Evolutionary conservation across 2,888 invertebrate genomes (phyloP), one percentile per base, ranked within the genome.

Genomic region (Apamea crenata): DNA sequence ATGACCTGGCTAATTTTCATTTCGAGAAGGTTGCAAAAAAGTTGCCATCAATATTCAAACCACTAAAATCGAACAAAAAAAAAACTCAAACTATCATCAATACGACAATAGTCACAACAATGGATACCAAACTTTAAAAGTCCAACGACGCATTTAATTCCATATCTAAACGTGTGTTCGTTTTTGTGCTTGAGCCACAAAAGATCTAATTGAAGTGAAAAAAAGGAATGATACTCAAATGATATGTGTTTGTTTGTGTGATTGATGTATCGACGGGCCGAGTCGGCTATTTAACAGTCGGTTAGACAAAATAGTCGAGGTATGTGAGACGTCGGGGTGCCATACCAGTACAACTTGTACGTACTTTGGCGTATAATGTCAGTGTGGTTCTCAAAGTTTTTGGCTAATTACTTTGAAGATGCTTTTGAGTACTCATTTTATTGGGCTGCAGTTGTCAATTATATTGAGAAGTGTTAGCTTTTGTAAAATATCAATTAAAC

Each of bases 141-240:
- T 93, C 93, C 94, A 95, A 94, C 93, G 94, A 95, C 91, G 94
- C 95, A 93, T 94, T 95, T 94, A 96, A 96, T 96, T 96, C 94
- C 91, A 94, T 94, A 94, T 93, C 90, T 90, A 90, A 91, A 93
- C 92, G 92, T 94, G 87, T 93, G 92, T 94, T 93, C 92, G 91
- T 94, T 94, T 94, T 94, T 93, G 92, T 95, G 89, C 91, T 87
- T 88, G 90, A 83, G 86, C 91, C 92, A 96, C 96, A 97, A 97
- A 97, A 95, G 96, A 91, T 94, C 95, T 97, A 97, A 97, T 97
- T 97, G 96, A 95, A 95, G 95, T 92, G 95, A 94, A 96, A 96
- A 89, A 95, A 95, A 94, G 91, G 91, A 94, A 93, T 90, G 91
- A 90, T 90, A 90, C 92, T 93, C 93, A 94, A 95, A 95, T 94